These are phyloP conservation scores for Antennarius maculatus DNA, from an alignment of 2,797 vertebrate species.

Conservation along the genomic window DNA sequence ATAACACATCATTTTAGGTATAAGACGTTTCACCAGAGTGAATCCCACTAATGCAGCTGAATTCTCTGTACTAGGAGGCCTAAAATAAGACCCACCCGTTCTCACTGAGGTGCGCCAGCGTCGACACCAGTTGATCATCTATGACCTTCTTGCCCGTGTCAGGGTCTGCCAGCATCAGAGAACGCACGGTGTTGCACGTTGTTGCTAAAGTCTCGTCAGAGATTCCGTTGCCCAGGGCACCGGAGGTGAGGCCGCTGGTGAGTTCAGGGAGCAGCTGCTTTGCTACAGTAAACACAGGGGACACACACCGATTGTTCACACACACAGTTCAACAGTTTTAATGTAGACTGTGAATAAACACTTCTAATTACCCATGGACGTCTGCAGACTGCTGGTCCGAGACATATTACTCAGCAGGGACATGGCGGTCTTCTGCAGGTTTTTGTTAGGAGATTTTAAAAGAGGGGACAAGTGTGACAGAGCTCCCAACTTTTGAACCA, in stretches of 20 bases:
- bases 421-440: conserved; percentile 83
- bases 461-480: conserved; percentile 79
- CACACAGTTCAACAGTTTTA: background rate
- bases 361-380: conserved; percentile 82
- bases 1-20: background rate
- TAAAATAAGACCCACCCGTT: conserved; percentile 74
- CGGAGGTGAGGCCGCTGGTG: conserved; percentile 74
- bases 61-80: background rate
- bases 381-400: conserved; percentile 79
- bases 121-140: conserved; percentile 73
- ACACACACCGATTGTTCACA: background rate
- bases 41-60: background rate
- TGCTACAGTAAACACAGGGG: conserved; percentile 64
- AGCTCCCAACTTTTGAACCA: conserved; percentile 85
- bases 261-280: conserved; percentile 87
- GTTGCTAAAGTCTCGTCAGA: conserved; percentile 82
- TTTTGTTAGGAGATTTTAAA: conserved; percentile 80
- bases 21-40: background rate
- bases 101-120: conserved; percentile 80
- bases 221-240: conserved; percentile 62
- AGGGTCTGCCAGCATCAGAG: conserved; percentile 82
- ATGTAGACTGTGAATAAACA: background rate
- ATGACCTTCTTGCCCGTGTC: conserved; percentile 85
- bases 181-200: conserved; percentile 82
- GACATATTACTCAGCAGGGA: conserved; percentile 91